Conservation (phyloP, 53 echinoderm and acorn worm species). For the Crossaster papposus region DNA sequence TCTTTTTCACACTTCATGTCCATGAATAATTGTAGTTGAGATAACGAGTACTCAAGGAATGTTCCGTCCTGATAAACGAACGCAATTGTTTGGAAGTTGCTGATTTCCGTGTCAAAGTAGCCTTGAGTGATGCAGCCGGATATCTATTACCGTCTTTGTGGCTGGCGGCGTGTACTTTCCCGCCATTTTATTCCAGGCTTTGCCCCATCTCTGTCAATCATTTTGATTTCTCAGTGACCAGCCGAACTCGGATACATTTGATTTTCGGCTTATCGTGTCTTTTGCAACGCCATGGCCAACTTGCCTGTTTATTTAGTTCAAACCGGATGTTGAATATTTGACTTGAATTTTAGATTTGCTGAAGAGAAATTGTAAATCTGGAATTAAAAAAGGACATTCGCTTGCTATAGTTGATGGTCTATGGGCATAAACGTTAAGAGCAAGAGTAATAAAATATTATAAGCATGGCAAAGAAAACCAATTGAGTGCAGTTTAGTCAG, state of each 20-base stretch:
- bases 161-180: neutral
- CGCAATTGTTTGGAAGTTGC: conserved; percentile 27
- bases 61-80: conserved; percentile 9
- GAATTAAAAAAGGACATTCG: too few species aligned
- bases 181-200: neutral
- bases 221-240: neutral
- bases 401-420: too few species aligned
- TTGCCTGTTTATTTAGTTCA: neutral
- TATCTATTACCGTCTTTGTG: neutral
- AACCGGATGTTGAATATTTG: too few species aligned
- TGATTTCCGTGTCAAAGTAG: neutral
- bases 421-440: too few species aligned
- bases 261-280: neutral
- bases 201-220: neutral
- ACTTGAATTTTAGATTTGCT: neutral
- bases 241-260: neutral
- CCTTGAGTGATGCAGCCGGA: neutral
- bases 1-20: neutral
- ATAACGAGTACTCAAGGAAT: conserved; percentile 6
- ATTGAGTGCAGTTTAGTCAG: too few species aligned
- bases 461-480: too few species aligned
- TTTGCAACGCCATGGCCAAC: neutral
- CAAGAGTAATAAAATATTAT: too few species aligned
- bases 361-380: neutral
- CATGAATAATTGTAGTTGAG: neutral